Evolutionary conservation across 2,888 invertebrate species (phyloP).

Genomic region (Monoplex corrugatus): DNA sequence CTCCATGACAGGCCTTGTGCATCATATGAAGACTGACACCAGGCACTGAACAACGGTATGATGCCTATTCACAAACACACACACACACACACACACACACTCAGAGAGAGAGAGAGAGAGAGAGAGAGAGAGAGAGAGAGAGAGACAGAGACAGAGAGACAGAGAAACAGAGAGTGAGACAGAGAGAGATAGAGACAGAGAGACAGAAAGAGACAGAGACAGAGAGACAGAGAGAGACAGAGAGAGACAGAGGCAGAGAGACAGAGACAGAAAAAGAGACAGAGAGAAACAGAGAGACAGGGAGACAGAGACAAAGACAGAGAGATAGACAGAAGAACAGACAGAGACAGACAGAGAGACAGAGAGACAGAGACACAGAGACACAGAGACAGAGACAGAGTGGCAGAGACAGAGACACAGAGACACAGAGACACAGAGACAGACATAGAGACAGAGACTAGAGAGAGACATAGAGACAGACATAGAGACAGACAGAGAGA

Average conservation of each 20-base stretch:
- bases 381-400: not conserved
- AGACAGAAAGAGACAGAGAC: no score
- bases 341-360: not conserved
- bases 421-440: not conserved
- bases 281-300: not conserved
- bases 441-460: not conserved
- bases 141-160: not conserved
- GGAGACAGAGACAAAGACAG: not conserved
- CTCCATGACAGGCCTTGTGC: no score
- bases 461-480: not conserved
- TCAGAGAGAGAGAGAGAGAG: not conserved
- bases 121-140: slow-evolving; percentile 9
- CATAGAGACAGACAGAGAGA: not conserved
- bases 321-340: not conserved
- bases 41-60: no score
- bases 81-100: no score
- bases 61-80: no score
- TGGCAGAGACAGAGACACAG: no score
- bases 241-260: not conserved
- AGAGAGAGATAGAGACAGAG: not conserved
- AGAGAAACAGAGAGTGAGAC: not conserved
- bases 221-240: not conserved
- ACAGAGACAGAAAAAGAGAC: not conserved
- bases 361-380: not conserved
- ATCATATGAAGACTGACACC: no score